Evolutionary conservation across 2,888 invertebrate species (phyloP), one percentile per base, ranked within the genome.

Genomic region (Drosophila atripex): DNA sequence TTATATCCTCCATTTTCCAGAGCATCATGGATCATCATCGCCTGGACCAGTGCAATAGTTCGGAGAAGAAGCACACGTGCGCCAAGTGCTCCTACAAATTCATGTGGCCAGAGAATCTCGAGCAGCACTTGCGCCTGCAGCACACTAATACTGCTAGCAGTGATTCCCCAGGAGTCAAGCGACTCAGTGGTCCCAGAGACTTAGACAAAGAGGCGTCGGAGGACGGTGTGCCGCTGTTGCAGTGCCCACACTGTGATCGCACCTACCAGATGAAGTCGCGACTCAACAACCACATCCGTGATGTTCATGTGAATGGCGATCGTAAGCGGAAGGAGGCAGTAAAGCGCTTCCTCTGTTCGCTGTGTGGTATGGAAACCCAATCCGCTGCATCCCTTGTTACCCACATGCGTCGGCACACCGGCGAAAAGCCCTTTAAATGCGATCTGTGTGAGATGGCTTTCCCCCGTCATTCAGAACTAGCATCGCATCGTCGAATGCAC

Each of bases 391-490:
- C 94, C 59, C 89, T 94, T 30, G 93, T 94, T 11, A 93, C 94
- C 0, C 95, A 95, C 73, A 94, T 94, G 93, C 92, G 94, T 0
- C 92, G 94, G 0, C 95, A 95, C 77, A 95, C 94, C 0, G 94
- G 94, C n/a, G 84, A 84, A 25, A 84, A 86, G 52, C 94, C 94
- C 0, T 93, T 93, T 85, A 93, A 94, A 76, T 94, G 94, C 73
- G 92, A 93, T 12, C 93, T 88, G 23, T 91, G 90, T 41, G 89
- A 90, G 51, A 89, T 89, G 68, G 93, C 93, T 16, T 93, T 94
- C 78, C 92, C 93, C 7, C 93, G 93, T 66, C 93, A 93, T 0
- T 93, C 93, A 0, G 94, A 93, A 73, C 89, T 94, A 47, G 93
- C 93, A 45, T 93, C 94, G 1, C 94, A 94, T 76, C 93, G 94